phyloP scores from a whole-genome alignment of 2,888 invertebrate species.

The Drosophila nr. perissopoda region DNA sequence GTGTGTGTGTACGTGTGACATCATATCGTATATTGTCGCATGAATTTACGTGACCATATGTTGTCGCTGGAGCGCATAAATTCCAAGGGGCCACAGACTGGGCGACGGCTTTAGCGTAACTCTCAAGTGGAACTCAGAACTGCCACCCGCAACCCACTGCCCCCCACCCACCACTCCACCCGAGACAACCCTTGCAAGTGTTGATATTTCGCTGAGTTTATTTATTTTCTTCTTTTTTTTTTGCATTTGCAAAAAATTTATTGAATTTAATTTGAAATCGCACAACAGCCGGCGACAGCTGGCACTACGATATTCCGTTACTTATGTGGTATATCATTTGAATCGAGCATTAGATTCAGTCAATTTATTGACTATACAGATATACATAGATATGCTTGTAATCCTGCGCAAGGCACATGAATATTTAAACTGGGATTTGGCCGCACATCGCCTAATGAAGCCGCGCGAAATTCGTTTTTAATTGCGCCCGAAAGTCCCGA shows the following conservation, averaged over 20 bases:
- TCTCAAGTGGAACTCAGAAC: slow-evolving; percentile 61
- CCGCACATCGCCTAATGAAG: slow-evolving; percentile 70
- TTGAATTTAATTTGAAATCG: slow-evolving; percentile 79
- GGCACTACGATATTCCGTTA: slow-evolving; percentile 32
- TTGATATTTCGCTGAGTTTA: slow-evolving; percentile 63
- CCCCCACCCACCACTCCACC: background rate
- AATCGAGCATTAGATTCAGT: slow-evolving; percentile 33
- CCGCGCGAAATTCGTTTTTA: slow-evolving; percentile 80
- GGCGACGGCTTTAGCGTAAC: slow-evolving; percentile 53
- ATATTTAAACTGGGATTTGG: slow-evolving; percentile 66
- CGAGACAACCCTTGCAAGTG: slow-evolving; percentile 63
- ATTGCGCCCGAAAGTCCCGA: slow-evolving; percentile 75
- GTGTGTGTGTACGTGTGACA: slow-evolving; percentile 68
- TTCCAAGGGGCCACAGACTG: slow-evolving; percentile 75
- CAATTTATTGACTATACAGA: slow-evolving; percentile 4
- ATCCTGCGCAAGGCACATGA: slow-evolving; percentile 56
- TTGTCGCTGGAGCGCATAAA: slow-evolving; percentile 79
- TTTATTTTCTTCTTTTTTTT: slow-evolving; percentile 24
- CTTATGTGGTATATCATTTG: slow-evolving; percentile 41
- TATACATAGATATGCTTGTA: slow-evolving; percentile 16
- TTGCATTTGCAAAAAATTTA: slow-evolving; percentile 70
- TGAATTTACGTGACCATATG: slow-evolving; percentile 81
- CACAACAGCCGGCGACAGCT: slow-evolving; percentile 66
- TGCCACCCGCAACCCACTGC: slow-evolving; percentile 13
- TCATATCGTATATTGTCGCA: slow-evolving; percentile 80